Percentiles rank a stretch among this genome's conserved stretches.
Conservation (phyloP, 2,888 invertebrate species). For the Lasioglossum zephyrum region DNA sequence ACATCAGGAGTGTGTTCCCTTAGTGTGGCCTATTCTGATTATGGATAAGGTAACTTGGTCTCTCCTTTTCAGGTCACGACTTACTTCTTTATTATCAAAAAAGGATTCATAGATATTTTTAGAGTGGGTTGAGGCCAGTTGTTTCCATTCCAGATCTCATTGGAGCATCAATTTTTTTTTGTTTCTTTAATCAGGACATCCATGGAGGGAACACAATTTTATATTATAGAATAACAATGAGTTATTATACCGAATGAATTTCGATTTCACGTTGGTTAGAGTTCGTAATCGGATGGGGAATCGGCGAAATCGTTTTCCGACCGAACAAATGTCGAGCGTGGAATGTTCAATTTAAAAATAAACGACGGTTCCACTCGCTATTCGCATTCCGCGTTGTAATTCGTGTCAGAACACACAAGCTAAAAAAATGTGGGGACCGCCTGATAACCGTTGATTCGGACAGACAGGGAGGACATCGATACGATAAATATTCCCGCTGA, state of each 20-base stretch:
- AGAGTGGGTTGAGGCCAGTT: too few relatives aligned
- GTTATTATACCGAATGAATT: background rate
- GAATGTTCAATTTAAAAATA: conserved; percentile 12
- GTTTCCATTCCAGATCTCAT: too few relatives aligned
- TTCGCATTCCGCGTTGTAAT: background rate
- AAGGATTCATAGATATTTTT: too few relatives aligned
- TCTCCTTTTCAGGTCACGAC: too few relatives aligned
- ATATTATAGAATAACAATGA: background rate
- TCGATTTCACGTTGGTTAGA: background rate
- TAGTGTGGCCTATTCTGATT: too few relatives aligned
- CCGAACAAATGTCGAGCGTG: background rate
- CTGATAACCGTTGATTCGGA: background rate
- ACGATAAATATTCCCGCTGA: conserved; percentile 18
- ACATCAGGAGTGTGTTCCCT: too few relatives aligned
- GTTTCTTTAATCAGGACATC: too few relatives aligned
- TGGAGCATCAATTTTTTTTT: too few relatives aligned
- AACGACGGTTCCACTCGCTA: background rate
- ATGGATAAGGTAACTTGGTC: too few relatives aligned
- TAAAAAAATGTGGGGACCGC: background rate
- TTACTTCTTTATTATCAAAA: too few relatives aligned
- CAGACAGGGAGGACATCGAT: background rate
- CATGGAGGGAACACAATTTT: too few relatives aligned
- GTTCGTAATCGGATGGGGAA: background rate
- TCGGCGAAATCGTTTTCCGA: background rate
- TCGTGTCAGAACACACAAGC: background rate